phyloP scores from a whole-genome alignment of 2,888 invertebrate genomes.

The Calliopum simillimum region DNA sequence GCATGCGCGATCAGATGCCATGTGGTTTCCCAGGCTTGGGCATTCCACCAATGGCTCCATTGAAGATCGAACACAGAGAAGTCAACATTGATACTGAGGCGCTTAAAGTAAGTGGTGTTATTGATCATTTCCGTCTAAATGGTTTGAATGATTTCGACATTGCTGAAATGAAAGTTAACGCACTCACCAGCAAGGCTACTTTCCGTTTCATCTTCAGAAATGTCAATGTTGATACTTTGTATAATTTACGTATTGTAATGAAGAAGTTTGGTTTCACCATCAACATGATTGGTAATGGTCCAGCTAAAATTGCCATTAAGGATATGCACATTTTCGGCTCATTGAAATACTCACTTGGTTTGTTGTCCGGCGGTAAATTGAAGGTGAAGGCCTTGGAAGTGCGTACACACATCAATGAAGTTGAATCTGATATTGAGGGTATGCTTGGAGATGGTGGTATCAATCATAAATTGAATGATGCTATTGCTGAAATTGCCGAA shows the following conservation, averaged over 20 bases:
- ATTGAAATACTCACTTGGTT: slow-evolving; percentile 56
- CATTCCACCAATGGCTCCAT: slow-evolving; percentile 61
- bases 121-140: slow-evolving; percentile 54
- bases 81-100: slow-evolving; percentile 50
- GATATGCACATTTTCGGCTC: slow-evolving; percentile 55
- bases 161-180: slow-evolving; percentile 56
- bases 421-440: slow-evolving; percentile 59
- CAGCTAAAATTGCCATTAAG: slow-evolving; percentile 55
- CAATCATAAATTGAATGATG: slow-evolving; percentile 57
- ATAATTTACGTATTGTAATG: slow-evolving; percentile 52
- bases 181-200: slow-evolving; percentile 56
- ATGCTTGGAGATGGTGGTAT: slow-evolving; percentile 57
- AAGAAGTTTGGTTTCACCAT: slow-evolving; percentile 61
- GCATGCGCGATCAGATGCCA: slow-evolving; percentile 57
- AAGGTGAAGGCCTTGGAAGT: slow-evolving; percentile 56
- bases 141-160: slow-evolving; percentile 59
- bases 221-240: slow-evolving; percentile 55
- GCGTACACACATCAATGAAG: slow-evolving; percentile 56
- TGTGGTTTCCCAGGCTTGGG: slow-evolving; percentile 58
- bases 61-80: slow-evolving; percentile 51
- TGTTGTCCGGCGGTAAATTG: slow-evolving; percentile 53
- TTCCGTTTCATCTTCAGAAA: slow-evolving; percentile 55
- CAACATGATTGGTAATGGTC: slow-evolving; percentile 57
- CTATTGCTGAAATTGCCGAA: slow-evolving; percentile 55
- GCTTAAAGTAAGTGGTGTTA: slow-evolving; percentile 49